These are phyloP conservation scores for Ifrita kowaldi DNA, from an alignment of 2,113 vertebrate genomes.

Conservation along the genomic window DNA sequence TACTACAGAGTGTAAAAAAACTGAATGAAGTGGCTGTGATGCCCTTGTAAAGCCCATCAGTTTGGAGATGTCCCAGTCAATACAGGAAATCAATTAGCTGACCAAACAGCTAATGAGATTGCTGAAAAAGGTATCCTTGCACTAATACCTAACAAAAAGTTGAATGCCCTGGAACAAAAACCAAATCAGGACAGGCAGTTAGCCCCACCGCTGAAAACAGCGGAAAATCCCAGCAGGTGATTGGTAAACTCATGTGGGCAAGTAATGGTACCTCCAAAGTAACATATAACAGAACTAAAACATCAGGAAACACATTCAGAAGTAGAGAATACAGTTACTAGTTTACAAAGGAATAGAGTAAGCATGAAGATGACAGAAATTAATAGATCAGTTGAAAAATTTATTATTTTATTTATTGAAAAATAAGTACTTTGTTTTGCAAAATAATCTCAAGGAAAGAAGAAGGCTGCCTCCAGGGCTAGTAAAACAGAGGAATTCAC, in stretches of 20 bases:
- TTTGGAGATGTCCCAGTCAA: not conserved
- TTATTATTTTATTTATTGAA: not conserved
- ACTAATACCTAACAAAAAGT: not conserved
- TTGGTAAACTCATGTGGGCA: not conserved
- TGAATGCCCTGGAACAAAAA: not conserved
- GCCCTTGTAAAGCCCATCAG: not conserved
- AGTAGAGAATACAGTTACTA: not conserved
- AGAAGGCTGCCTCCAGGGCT: not conserved
- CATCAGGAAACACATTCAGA: not conserved
- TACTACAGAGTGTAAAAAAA: not conserved
- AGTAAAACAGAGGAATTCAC: not conserved
- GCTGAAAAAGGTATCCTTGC: no score
- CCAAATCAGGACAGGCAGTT: not conserved
- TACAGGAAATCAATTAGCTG: not conserved
- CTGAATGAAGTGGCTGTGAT: not conserved
- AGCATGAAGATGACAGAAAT: not conserved
- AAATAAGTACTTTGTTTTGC: not conserved
- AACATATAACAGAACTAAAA: not conserved
- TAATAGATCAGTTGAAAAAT: not conserved
- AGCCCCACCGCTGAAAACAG: not conserved
- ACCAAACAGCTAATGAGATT: not conserved
- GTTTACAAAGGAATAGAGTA: not conserved
- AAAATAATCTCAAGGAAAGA: not conserved
- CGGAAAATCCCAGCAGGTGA: not conserved
- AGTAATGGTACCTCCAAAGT: not conserved